These are phyloP conservation scores for Brachypteracias leptosomus DNA, from an alignment of 2,113 vertebrate species.

Conservation along the genomic window DNA sequence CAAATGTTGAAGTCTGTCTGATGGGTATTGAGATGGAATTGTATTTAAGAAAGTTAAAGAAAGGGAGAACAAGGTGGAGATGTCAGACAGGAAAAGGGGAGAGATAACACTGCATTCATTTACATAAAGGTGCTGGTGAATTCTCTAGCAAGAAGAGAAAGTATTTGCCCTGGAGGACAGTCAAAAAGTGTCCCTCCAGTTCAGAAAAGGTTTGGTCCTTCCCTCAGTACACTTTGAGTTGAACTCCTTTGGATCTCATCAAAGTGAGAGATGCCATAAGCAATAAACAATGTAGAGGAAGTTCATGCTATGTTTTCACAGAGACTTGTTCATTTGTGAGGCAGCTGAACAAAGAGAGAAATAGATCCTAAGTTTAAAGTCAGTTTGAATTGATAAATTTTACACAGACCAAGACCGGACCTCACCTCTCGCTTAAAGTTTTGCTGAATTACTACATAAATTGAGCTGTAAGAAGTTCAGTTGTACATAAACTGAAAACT, in stretches of 20 bases:
- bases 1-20: slow-evolving; percentile 56
- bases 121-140: background rate
- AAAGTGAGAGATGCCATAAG: background rate
- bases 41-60: slow-evolving; percentile 45
- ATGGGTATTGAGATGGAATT: slow-evolving; percentile 51
- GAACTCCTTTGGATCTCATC: background rate
- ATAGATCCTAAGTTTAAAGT: background rate
- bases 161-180: background rate
- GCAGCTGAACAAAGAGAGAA: background rate
- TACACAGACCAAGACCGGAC: background rate
- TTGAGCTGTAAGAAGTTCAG: background rate
- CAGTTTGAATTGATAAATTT: background rate
- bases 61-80: background rate
- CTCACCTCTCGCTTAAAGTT: background rate
- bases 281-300: background rate
- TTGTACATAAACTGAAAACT: background rate
- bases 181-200: background rate
- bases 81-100: background rate
- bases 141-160: background rate
- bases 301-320: background rate
- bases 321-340: background rate
- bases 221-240: background rate
- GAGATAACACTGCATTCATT: background rate
- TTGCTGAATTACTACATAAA: background rate
- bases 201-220: background rate